Evolutionary conservation across 2,888 invertebrate species (phyloP).

Genomic region (Odontocolon sp.): DNA sequence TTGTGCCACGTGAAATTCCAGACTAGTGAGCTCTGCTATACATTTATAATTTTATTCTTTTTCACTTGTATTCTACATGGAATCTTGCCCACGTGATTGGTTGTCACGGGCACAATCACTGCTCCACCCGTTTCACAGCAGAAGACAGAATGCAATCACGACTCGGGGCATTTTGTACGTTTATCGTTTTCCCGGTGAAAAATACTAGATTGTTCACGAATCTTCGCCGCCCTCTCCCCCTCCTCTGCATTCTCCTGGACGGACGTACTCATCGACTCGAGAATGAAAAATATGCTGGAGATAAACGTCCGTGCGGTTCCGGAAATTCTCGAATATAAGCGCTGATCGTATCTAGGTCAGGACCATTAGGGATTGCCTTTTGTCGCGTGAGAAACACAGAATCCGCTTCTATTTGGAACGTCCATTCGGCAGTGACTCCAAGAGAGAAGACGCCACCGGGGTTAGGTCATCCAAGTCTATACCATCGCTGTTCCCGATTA

Average conservation of each 20-base stretch:
- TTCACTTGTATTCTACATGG: slow-evolving; percentile 2
- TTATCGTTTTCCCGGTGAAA: not conserved
- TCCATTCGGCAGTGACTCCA: slow-evolving; percentile 36
- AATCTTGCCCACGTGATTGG: slow-evolving; percentile 38
- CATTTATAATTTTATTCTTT: slow-evolving; percentile 42
- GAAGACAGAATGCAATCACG: slow-evolving; percentile 38
- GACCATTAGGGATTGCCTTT: slow-evolving; percentile 72
- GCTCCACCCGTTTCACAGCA: not conserved
- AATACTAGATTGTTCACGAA: not conserved
- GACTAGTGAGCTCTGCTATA: slow-evolving; percentile 13
- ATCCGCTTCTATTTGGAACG: slow-evolving; percentile 61
- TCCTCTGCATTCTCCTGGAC: not conserved
- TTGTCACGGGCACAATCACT: slow-evolving; percentile 39
- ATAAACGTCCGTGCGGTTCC: slow-evolving; percentile 10
- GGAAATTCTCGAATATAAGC: slow-evolving; percentile 38
- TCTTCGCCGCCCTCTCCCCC: not conserved
- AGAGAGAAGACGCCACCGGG: slow-evolving; percentile 2
- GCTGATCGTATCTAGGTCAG: slow-evolving; percentile 69
- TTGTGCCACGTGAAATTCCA: slow-evolving; percentile 23
- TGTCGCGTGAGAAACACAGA: slow-evolving; percentile 60
- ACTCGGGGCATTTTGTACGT: slow-evolving; percentile 10
- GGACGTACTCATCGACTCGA: not conserved
- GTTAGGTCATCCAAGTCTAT: slow-evolving; percentile 52
- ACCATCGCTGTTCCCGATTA: slow-evolving; percentile 50
- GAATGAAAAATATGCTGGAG: slow-evolving; percentile 13